Conservation (phyloP, 2,113 vertebrate genomes). For the Chaetops frenatus region DNA sequence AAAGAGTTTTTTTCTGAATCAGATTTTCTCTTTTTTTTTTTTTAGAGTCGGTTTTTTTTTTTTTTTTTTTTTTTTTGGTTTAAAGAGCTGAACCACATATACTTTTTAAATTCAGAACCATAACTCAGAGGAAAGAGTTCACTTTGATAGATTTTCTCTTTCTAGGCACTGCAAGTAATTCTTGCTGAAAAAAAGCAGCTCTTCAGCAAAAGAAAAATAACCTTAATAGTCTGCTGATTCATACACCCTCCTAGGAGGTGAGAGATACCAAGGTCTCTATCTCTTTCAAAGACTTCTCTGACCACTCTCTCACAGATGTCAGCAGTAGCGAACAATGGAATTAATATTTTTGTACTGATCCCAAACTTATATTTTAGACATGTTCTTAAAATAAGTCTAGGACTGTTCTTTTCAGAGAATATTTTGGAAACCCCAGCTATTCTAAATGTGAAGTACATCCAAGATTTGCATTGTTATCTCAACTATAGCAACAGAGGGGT, state of each 20-base stretch:
- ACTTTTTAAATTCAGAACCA: neutral
- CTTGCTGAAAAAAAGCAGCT: neutral
- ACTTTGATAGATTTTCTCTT: neutral
- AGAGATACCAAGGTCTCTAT: neutral
- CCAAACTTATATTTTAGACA: neutral
- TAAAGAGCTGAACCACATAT: neutral
- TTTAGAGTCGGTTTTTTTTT: neutral
- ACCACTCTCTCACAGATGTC: neutral
- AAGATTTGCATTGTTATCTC: neutral
- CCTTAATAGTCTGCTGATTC: neutral
- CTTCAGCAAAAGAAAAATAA: neutral
- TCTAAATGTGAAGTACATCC: neutral
- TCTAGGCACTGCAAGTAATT: neutral
- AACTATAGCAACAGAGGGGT: neutral
- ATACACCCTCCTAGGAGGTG: neutral
- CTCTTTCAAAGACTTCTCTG: neutral
- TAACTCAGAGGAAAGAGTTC: neutral
- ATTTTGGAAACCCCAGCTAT: neutral
- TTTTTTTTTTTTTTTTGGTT: neutral
- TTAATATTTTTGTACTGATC: neutral
- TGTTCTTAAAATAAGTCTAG: neutral
- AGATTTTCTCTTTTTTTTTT: neutral
- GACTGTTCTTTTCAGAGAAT: neutral
- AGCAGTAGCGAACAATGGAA: accelerated
- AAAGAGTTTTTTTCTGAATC: neutral